These are phyloP conservation scores for Phyllotreta cruciferae DNA, from an alignment of 2,888 invertebrate genomes.

Conservation along the genomic window DNA sequence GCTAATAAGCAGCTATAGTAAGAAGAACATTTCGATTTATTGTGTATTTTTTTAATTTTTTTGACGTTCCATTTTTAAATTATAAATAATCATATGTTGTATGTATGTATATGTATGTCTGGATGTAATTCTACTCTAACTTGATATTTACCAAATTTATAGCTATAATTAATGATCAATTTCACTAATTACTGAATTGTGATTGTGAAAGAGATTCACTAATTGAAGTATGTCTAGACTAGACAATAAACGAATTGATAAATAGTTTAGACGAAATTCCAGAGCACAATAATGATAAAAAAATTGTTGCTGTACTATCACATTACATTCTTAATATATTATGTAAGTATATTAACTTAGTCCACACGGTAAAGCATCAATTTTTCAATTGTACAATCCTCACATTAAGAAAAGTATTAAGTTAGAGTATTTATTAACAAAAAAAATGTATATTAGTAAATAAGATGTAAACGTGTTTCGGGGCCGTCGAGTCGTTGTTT, in stretches of 20 bases:
- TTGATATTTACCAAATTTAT: slow-evolving; percentile 4
- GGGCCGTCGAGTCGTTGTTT: slow-evolving; percentile 16
- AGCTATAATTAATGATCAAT: not conserved
- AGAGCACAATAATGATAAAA: slow-evolving; percentile 38
- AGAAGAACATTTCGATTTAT: not conserved
- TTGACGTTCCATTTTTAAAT: slow-evolving; percentile 17
- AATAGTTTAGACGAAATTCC: slow-evolving; percentile 46
- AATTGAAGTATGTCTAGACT: slow-evolving; percentile 39
- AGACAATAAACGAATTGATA: slow-evolving; percentile 40
- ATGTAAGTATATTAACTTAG: not conserved
- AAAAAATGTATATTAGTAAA: slow-evolving; percentile 28
- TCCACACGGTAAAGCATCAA: not conserved
- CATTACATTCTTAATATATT: not conserved
- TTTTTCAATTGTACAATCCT: too few species aligned
- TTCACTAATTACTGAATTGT: not conserved
- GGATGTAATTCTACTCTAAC: not conserved
- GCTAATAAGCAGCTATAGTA: slow-evolving; percentile 24
- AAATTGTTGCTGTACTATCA: slow-evolving; percentile 20
- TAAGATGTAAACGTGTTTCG: slow-evolving; percentile 24
- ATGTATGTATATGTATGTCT: too few species aligned
- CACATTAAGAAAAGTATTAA: too few species aligned
- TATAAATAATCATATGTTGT: not conserved
- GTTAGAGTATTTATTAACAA: slow-evolving; percentile 3
- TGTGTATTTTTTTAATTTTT: not conserved
- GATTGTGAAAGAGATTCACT: not conserved